Conservation (phyloP, 2,888 invertebrate genomes). For the Polydrusus tereticollis region DNA sequence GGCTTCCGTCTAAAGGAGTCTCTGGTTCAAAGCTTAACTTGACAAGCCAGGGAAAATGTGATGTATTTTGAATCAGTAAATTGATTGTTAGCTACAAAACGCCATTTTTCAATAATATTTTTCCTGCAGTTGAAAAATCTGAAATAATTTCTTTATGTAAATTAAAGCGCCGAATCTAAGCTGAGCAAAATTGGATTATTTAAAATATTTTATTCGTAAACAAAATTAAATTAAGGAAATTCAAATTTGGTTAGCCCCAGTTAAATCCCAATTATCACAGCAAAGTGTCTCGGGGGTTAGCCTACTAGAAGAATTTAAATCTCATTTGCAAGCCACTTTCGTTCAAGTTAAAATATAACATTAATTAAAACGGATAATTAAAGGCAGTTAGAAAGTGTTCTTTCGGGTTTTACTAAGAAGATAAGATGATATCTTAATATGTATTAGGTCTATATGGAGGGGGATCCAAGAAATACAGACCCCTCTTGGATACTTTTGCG, state of each 20-base stretch:
- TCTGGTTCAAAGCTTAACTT: no score
- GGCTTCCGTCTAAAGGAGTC: no score
- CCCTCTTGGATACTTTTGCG: no score
- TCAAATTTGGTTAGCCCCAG: not conserved
- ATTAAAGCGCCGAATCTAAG: not conserved
- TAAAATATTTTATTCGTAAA: not conserved
- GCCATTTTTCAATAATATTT: no score
- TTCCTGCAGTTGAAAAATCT: not conserved
- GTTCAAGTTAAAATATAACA: not conserved
- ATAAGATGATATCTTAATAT: not conserved
- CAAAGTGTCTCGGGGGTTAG: not conserved
- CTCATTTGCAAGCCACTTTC: not conserved
- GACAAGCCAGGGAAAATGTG: no score
- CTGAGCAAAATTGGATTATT: not conserved
- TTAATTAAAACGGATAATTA: not conserved
- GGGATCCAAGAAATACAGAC: no score
- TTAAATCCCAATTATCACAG: constrained; percentile 4
- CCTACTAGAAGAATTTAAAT: not conserved
- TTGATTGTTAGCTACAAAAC: no score
- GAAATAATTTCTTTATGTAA: not conserved
- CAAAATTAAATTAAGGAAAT: constrained; percentile 2
- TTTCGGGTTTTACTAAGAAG: not conserved
- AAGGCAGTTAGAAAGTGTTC: not conserved
- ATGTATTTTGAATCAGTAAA: no score
- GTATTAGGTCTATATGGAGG: no score